Evolutionary conservation across 1,140 invertebrate species (phyloP).

Genomic region (Arion vulgaris): DNA sequence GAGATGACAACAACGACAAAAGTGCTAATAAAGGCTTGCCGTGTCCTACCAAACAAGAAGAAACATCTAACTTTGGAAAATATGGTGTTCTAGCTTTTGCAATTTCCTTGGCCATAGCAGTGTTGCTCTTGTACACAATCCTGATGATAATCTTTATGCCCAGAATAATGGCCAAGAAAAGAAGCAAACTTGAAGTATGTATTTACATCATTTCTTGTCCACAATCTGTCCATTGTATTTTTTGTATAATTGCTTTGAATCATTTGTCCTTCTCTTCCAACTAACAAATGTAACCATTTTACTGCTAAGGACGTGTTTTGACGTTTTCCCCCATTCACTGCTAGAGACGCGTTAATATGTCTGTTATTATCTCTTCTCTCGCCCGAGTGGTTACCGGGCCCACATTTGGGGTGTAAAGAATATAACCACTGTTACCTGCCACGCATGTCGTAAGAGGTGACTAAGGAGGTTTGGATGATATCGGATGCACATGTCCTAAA

Average conservation of each 20-base stretch:
- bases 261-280: background rate
- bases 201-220: background rate
- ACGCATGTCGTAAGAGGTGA: no score
- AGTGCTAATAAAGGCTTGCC: no score
- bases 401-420: no score
- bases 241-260: background rate
- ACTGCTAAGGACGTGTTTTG: background rate
- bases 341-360: background rate
- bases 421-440: no score
- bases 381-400: no score
- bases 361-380: no score
- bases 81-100: slow-evolving; percentile 20
- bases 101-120: slow-evolving; percentile 3
- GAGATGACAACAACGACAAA: no score
- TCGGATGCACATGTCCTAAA: no score
- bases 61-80: background rate
- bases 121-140: slow-evolving; percentile 21
- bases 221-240: background rate
- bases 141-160: slow-evolving; percentile 34
- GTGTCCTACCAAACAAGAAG: no score
- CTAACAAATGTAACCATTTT: background rate
- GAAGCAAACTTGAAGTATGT: background rate
- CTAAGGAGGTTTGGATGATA: no score
- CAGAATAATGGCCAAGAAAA: background rate
- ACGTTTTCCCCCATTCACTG: background rate